These are phyloP conservation scores for Clupea harengus DNA, from an alignment of 2,113 vertebrate genomes.

Conservation along the genomic window DNA sequence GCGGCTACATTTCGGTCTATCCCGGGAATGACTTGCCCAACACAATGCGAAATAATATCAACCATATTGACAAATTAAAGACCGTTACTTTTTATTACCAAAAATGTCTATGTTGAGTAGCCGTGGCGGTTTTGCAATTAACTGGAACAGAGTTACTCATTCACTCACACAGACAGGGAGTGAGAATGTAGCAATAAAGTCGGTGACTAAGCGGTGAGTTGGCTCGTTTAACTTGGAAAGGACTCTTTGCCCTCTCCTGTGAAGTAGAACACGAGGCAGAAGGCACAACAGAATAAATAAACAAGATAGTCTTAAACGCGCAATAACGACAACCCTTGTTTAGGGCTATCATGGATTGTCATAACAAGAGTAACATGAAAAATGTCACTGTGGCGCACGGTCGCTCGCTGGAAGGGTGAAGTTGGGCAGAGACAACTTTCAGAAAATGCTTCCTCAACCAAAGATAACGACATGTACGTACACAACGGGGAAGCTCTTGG, in stretches of 20 bases:
- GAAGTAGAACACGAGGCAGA: not conserved
- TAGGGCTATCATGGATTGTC: not conserved
- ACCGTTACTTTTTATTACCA: not conserved
- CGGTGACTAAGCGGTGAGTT: conserved; percentile 1
- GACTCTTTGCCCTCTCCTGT: not conserved
- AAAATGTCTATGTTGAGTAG: not conserved
- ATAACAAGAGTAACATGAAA: not conserved
- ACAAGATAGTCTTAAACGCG: not conserved
- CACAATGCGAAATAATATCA: not conserved
- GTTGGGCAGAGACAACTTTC: not conserved
- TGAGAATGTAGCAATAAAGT: conserved; percentile 2
- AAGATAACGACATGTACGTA: not conserved
- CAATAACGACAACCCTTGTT: not conserved
- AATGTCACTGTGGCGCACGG: not conserved
- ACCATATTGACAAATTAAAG: not conserved
- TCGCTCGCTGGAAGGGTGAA: not conserved
- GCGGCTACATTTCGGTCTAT: conserved; percentile 33
- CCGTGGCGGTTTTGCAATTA: not conserved
- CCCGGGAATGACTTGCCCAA: not conserved
- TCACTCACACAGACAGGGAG: not conserved
- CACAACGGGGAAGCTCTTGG: not conserved
- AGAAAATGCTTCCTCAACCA: conserved; percentile 6
- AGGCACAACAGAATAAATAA: not conserved
- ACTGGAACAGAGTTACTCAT: not conserved
- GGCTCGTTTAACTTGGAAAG: not conserved